Evolutionary conservation across 2,888 invertebrate genomes (phyloP).

Genomic region (Macropis europaea): DNA sequence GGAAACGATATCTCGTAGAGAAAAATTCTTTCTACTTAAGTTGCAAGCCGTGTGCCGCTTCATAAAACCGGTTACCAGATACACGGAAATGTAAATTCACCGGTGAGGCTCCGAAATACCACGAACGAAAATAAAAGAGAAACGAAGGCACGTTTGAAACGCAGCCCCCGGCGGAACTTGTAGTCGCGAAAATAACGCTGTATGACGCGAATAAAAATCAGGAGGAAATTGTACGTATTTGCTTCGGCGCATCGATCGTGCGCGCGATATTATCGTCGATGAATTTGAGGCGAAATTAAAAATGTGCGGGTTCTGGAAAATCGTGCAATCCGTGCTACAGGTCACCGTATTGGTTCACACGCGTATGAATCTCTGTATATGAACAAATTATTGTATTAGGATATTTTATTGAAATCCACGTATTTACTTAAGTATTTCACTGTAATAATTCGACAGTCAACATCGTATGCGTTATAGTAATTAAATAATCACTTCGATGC

Average conservation of each 20-base stretch:
- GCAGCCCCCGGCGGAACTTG: conserved; percentile 3
- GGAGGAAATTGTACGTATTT: background rate
- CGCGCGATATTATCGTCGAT: too few relatives aligned
- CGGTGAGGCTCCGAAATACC: conserved; percentile 24
- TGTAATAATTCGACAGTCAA: too few relatives aligned
- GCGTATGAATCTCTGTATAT: too few relatives aligned
- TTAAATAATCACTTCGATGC: too few relatives aligned
- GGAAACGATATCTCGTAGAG: conserved; percentile 20
- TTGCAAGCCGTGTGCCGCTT: conserved; percentile 42
- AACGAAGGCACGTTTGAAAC: background rate
- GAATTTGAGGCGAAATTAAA: background rate
- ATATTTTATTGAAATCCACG: too few relatives aligned
- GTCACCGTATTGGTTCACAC: too few relatives aligned
- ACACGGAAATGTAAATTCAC: conserved; percentile 54
- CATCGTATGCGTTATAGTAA: too few relatives aligned
- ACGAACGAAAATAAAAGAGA: conserved; percentile 14
- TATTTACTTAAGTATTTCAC: too few relatives aligned
- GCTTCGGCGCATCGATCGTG: too few relatives aligned
- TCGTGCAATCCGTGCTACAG: too few relatives aligned
- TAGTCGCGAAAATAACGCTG: conserved; percentile 3
- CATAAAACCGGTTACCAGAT: conserved; percentile 53
- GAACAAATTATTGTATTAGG: too few relatives aligned
- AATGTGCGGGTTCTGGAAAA: too few relatives aligned
- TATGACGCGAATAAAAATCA: background rate
- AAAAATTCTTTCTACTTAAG: conserved; percentile 43